Evolutionary conservation across 2,113 vertebrate species (phyloP).

Genomic region (Sphaerodactylus townsendi): DNA sequence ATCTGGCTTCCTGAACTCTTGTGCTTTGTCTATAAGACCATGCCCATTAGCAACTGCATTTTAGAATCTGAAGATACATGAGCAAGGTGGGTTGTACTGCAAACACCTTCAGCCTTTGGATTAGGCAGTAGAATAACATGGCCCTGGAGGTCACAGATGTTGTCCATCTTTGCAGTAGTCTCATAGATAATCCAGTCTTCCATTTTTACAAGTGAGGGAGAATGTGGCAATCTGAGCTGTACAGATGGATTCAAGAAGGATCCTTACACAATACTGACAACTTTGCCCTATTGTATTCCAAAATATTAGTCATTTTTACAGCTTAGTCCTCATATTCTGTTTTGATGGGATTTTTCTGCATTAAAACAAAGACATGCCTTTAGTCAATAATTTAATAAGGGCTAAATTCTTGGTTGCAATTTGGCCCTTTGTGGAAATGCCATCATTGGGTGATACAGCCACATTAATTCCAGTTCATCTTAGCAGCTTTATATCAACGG

Average conservation of each 20-base stretch:
- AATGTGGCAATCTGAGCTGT: not conserved
- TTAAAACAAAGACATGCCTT: not conserved
- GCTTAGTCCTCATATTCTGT: not conserved
- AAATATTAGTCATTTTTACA: not conserved
- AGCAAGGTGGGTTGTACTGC: not conserved
- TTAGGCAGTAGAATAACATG: not conserved
- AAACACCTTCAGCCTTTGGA: not conserved
- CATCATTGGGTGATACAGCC: too few species aligned
- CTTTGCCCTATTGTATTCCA: not conserved
- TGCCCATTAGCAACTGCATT: not conserved
- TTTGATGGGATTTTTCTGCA: not conserved
- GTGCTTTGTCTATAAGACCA: not conserved
- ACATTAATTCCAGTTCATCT: not conserved
- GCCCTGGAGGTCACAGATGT: not conserved
- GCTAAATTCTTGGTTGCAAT: not conserved
- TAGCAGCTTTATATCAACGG: not conserved
- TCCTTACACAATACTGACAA: not conserved
- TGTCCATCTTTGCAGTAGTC: not conserved
- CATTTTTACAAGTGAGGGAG: not conserved
- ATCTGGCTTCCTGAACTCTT: not conserved
- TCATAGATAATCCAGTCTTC: not conserved
- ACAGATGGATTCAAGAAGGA: not conserved
- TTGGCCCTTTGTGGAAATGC: not conserved
- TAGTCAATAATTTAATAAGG: not conserved
- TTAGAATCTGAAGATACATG: not conserved